Conservation (phyloP, 2,113 vertebrate species). For the Atherinomorus stipes region DNA sequence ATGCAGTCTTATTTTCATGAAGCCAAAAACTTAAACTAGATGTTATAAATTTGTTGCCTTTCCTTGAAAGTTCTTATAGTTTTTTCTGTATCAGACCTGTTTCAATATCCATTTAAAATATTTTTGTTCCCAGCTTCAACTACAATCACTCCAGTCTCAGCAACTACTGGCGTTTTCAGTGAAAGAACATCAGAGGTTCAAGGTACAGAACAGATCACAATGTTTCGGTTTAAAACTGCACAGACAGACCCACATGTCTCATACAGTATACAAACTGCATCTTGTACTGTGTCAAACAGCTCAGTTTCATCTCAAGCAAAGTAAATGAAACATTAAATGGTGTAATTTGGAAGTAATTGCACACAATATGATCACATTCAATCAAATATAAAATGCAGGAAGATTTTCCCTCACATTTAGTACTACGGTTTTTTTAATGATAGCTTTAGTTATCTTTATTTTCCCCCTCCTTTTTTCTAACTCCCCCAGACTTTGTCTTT, state of each 20-base stretch:
- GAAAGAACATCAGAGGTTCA: fast-evolving
- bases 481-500: neutral
- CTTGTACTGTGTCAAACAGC: neutral
- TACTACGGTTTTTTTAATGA: neutral
- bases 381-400: too few relatives aligned
- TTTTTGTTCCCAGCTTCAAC: conserved; percentile 4
- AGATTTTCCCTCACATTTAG: too few relatives aligned
- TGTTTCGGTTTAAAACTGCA: fast-evolving
- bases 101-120: neutral
- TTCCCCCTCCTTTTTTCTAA: neutral
- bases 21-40: too few relatives aligned
- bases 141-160: neutral
- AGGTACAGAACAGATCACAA: fast-evolving
- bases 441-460: neutral
- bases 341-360: neutral
- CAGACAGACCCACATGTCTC: neutral
- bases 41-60: too few relatives aligned
- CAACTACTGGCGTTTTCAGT: fast-evolving
- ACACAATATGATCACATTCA: too few relatives aligned
- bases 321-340: too few relatives aligned
- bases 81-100: neutral
- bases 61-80: neutral
- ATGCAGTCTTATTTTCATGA: too few relatives aligned
- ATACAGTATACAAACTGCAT: neutral
- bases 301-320: neutral